These are phyloP conservation scores for Regulus satrapa DNA, from an alignment of 2,113 vertebrate genomes.

Conservation along the genomic window DNA sequence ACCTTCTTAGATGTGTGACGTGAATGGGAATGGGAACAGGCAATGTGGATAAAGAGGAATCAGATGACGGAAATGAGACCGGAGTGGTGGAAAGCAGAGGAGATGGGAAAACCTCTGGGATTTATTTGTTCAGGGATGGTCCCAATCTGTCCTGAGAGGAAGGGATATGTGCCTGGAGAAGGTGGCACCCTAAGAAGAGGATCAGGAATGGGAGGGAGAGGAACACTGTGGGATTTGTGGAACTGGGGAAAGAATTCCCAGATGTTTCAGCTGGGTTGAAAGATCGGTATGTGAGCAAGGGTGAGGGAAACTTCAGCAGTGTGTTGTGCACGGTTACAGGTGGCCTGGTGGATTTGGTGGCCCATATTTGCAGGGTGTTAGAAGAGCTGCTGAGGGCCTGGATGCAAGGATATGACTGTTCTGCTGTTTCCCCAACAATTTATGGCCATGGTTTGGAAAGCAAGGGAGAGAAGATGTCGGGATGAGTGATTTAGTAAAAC, in stretches of 20 bases:
- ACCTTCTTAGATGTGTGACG: conserved; percentile 36
- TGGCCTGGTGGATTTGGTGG: neutral
- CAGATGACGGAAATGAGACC: conserved; percentile 15
- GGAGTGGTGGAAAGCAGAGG: neutral
- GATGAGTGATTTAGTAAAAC: neutral
- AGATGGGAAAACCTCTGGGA: neutral
- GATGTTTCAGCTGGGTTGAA: neutral
- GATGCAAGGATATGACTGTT: neutral
- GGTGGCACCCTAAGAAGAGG: neutral
- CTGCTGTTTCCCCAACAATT: neutral
- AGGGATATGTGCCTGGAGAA: neutral
- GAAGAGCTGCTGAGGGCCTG: neutral
- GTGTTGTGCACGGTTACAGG: neutral
- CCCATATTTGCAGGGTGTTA: neutral
- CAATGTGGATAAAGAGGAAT: conserved; percentile 25
- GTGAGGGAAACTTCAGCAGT: neutral
- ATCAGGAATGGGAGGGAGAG: neutral
- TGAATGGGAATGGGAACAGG: conserved; percentile 15
- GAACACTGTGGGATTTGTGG: neutral
- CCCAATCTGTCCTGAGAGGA: neutral
- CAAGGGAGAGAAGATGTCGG: neutral
- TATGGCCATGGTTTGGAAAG: neutral
- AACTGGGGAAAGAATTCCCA: neutral
- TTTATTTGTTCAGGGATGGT: neutral
- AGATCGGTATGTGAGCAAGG: neutral